Conservation (phyloP, 2,888 invertebrate genomes). For the Xanthostigma xanthostigma region DNA sequence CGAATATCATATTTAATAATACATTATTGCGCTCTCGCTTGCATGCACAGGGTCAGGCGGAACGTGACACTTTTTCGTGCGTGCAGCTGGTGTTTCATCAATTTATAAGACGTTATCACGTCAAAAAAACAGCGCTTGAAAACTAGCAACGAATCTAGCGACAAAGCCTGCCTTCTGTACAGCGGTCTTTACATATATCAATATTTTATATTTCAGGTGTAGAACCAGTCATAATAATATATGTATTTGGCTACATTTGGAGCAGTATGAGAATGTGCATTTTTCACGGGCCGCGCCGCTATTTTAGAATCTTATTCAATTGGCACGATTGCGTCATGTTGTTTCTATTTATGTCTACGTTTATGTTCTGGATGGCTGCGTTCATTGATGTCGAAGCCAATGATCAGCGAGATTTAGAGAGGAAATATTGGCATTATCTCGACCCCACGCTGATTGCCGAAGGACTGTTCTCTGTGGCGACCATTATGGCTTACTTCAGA, state of each 20-base stretch:
- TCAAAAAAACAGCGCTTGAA: too few species aligned
- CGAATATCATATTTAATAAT: too few species aligned
- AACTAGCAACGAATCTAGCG: too few species aligned
- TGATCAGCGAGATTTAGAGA: constrained; percentile 33
- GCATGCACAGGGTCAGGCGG: too few species aligned
- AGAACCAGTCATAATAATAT: constrained; percentile 28
- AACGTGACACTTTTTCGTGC: too few species aligned
- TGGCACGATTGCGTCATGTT: constrained; percentile 46
- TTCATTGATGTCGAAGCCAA: constrained; percentile 32
- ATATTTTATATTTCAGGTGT: constrained; percentile 11
- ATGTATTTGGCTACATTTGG: constrained; percentile 40
- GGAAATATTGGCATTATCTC: constrained; percentile 48
- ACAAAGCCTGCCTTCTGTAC: too few species aligned
- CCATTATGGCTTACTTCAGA: constrained; percentile 49
- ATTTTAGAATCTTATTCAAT: constrained; percentile 43
- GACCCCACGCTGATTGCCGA: constrained; percentile 51
- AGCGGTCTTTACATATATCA: too few species aligned
- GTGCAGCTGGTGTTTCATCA: too few species aligned
- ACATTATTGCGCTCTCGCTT: too few species aligned
- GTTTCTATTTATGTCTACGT: constrained; percentile 40
- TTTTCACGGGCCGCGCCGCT: constrained; percentile 38
- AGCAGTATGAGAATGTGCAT: constrained; percentile 38
- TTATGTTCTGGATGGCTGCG: constrained; percentile 45
- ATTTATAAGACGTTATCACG: too few species aligned
- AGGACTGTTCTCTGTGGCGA: constrained; percentile 47